phyloP scores from a whole-genome alignment of 2,113 vertebrate species.

The Pangasianodon gigas region DNA sequence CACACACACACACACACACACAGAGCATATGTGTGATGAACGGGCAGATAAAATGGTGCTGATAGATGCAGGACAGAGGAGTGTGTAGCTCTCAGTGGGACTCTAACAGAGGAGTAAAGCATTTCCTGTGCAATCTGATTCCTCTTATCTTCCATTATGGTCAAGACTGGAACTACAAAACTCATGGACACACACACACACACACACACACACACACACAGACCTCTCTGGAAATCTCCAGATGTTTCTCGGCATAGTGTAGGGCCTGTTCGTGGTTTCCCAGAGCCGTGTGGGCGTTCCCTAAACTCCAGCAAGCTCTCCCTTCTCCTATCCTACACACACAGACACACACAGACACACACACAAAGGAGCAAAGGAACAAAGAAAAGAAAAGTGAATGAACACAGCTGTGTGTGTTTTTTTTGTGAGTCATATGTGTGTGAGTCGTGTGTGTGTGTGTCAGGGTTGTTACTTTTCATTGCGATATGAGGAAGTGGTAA shows the following conservation, averaged over 20 bases:
- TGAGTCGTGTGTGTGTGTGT: background rate
- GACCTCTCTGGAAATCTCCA: constrained; percentile 98
- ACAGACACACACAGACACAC: constrained; percentile 8
- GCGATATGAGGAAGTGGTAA: background rate
- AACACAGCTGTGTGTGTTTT: background rate
- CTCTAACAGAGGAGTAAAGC: background rate
- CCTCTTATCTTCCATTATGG: background rate
- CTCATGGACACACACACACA: constrained; percentile 33
- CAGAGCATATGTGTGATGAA: background rate
- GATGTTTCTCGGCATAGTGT: constrained; percentile 91
- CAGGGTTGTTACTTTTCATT: background rate
- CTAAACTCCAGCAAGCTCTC: constrained; percentile 84
- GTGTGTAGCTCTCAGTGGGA: background rate
- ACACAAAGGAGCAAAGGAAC: constrained; percentile 4
- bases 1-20: constrained; percentile 34
- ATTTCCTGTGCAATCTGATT: constrained; percentile 20
- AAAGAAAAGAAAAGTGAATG: background rate
- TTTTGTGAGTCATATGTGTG: background rate
- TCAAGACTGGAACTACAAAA: background rate
- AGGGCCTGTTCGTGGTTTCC: constrained; percentile 94
- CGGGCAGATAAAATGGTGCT: background rate
- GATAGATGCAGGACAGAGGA: background rate
- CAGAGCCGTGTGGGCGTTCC: constrained; percentile 94
- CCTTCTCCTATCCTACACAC: constrained; percentile 52
- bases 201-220: constrained; percentile 53